Evolutionary conservation across 2,113 vertebrate species (phyloP), one percentile per base, ranked within the genome.

Genomic region (Microcebus murinus): DNA sequence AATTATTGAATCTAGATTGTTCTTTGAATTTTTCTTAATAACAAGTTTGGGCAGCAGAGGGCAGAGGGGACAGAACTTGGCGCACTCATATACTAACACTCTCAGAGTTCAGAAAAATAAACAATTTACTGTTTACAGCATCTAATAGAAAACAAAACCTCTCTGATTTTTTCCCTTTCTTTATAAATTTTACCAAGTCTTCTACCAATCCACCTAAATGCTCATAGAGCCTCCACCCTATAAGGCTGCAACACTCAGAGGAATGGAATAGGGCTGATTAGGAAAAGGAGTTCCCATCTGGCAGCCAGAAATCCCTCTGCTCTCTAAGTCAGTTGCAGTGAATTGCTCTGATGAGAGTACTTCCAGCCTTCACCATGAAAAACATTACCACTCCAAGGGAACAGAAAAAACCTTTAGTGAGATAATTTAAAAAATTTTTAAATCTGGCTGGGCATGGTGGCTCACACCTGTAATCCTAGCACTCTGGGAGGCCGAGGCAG

Each of bases 21-120:
- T 91, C 63, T 92, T 95, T 71, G 70, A 29, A 42, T 85, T 79
- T 83, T 87, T 52, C 94, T 91, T 79, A 71, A 91, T 63, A 91
- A 91, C 83, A 94, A 65, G 27, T 57, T 91, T 48, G 39, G 34
- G 8, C 27, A 70, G 57, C 48, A 70, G 20, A 95, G 4, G 59
- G 45, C 27, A 80, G 17, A 31, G n/a, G 57, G 29, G 25, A 65
- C 14, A 81, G 50, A 85, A 89, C 31, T 57, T 87, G 27, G 76
- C 36, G 71, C 4, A 61, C 13, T 81, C 39, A 74, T 20, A 94
- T 6, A 48, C 23, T 68, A 94, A 92, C 29, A 92, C 13, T 86
- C n/a, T 27, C 59, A 94, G n/a, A 89, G 18, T 45, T 70, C 36
- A 63, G 42, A 36, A 36, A 80, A 73, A 77, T 29, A 82, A 61